Evolutionary conservation across 2,113 vertebrate genomes (phyloP).

Genomic region (Poeciliopsis retropinna): DNA sequence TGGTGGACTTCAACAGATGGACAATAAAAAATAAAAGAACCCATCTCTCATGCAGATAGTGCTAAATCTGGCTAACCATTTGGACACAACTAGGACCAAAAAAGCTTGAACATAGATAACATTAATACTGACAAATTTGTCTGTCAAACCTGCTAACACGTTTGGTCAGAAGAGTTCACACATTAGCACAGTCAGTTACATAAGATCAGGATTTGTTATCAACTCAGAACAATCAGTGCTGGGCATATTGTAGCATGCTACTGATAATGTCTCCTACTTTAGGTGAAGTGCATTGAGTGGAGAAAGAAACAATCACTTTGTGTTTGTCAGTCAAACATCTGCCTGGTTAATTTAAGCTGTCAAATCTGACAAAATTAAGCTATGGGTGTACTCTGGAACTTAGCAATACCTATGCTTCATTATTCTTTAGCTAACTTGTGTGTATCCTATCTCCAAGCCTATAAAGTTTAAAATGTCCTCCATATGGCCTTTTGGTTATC

Average conservation of each 20-base stretch:
- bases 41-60: conserved; percentile 93
- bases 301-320: conserved; percentile 59
- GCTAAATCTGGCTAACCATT: conserved; percentile 85
- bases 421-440: conserved; percentile 35
- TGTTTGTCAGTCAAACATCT: conserved; percentile 56
- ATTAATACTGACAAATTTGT: conserved; percentile 86
- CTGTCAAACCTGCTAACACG: conserved; percentile 86
- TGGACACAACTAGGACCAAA: conserved; percentile 88
- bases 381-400: conserved; percentile 52
- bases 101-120: conserved; percentile 88
- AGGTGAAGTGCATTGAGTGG: conserved; percentile 71
- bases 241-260: conserved; percentile 81
- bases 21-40: conserved; percentile 86
- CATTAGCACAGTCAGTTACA: conserved; percentile 91
- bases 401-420: conserved; percentile 52
- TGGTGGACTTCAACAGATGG: conserved; percentile 82
- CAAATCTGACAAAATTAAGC: conserved; percentile 45
- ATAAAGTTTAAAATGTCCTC: conserved; percentile 68
- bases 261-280: conserved; percentile 68
- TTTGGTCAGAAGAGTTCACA: conserved; percentile 90
- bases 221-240: conserved; percentile 80
- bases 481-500: conserved; percentile 59
- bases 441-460: conserved; percentile 58
- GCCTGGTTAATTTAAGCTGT: conserved; percentile 46
- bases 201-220: conserved; percentile 83